Percentiles rank a stretch among this genome's conserved stretches.
Evolutionary conservation across 2,113 vertebrate species (phyloP).

Genomic region (Atherinomorus stipes): DNA sequence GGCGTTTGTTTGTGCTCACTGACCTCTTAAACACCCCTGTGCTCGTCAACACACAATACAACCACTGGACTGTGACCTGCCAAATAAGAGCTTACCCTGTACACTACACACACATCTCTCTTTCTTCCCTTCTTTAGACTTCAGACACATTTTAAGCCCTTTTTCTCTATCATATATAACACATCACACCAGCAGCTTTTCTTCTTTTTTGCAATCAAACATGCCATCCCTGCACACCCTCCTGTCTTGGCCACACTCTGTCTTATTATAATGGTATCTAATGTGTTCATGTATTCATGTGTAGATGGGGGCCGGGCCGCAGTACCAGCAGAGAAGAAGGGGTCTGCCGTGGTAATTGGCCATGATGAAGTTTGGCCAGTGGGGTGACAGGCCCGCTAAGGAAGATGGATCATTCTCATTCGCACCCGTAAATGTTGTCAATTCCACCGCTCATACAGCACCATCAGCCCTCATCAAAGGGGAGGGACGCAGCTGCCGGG

Average conservation of each 20-base stretch:
- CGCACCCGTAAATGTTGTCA: conserved; percentile 99
- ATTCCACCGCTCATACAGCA: conserved; percentile 97
- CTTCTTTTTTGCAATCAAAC: conserved; percentile 85
- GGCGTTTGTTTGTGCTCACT: conserved; percentile 77
- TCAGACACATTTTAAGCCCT: conserved; percentile 61
- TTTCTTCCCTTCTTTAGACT: conserved; percentile 43
- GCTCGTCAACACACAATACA: conserved; percentile 82
- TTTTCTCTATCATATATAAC: conserved; percentile 76
- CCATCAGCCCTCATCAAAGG: conserved; percentile 95
- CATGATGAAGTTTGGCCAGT: conserved; percentile 99
- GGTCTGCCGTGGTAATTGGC: conserved; percentile 95
- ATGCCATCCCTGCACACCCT: conserved; percentile 32
- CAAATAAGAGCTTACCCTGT: conserved; percentile 82
- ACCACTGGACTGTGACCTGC: conserved; percentile 85
- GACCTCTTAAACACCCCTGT: conserved; percentile 85
- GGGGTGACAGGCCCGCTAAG: conserved; percentile 97
- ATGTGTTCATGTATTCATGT: conserved; percentile 77
- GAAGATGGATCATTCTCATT: conserved; percentile 99
- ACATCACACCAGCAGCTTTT: conserved; percentile 89
- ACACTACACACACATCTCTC: conserved; percentile 59
- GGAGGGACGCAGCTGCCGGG: conserved; percentile 70
- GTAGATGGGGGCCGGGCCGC: conserved; percentile 69
- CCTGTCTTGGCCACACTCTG: conserved; percentile 73
- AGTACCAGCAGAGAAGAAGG: conserved; percentile 69
- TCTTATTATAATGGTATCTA: conserved; percentile 76